These are phyloP conservation scores for Micrasema minimum DNA, from an alignment of 1,140 invertebrate genomes.

Conservation along the genomic window DNA sequence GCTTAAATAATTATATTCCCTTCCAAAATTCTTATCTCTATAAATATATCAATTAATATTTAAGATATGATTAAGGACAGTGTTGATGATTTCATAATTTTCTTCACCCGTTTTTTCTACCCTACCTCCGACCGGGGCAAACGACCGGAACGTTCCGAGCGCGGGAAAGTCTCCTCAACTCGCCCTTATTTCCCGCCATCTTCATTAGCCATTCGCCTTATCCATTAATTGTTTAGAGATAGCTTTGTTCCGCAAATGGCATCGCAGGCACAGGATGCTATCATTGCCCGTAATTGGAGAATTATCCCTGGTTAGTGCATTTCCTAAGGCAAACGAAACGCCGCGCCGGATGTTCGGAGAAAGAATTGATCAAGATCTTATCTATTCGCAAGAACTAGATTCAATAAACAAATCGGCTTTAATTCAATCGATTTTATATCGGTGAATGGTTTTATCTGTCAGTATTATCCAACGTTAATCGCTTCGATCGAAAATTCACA, in stretches of 20 bases:
- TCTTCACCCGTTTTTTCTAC: not conserved
- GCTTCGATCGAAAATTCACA: too few relatives aligned
- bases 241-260: constrained; percentile 17
- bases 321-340: not conserved
- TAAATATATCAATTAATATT: too few relatives aligned
- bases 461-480: too few relatives aligned
- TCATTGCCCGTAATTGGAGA: constrained; percentile 20
- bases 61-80: too few relatives aligned
- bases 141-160: constrained; percentile 26
- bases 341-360: not conserved
- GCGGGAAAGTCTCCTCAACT: constrained; percentile 24
- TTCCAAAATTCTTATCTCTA: too few relatives aligned
- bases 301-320: constrained; percentile 10
- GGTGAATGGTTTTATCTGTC: too few relatives aligned
- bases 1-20: too few relatives aligned
- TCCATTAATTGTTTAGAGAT: constrained; percentile 23
- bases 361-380: not conserved
- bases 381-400: too few relatives aligned
- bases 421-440: too few relatives aligned
- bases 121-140: constrained; percentile 18
- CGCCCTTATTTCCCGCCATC: constrained; percentile 1
- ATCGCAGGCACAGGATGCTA: not conserved
- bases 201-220: constrained; percentile 34
- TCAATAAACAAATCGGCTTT: too few relatives aligned
- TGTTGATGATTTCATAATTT: too few relatives aligned